Percentiles rank a stretch among this genome's conserved stretches.
These are phyloP conservation scores for Acromyrmex echinatior DNA, from an alignment of 1,140 invertebrate species.

Conservation along the genomic window DNA sequence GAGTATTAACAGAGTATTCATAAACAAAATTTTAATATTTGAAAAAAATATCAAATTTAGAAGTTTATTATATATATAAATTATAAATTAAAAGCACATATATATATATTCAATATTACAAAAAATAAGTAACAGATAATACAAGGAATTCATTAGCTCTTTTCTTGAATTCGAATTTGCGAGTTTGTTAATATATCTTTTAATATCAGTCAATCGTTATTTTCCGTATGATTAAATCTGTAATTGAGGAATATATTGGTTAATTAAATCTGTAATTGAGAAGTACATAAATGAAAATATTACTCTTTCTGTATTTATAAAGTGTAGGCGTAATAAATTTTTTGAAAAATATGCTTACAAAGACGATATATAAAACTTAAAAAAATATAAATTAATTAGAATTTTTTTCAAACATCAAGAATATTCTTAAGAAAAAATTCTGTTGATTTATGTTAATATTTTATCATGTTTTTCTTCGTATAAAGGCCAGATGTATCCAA, in stretches of 20 bases:
- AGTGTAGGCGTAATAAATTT: background rate
- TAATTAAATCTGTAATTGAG: no score
- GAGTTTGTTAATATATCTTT: background rate
- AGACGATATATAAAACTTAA: background rate
- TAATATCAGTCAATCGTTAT: background rate
- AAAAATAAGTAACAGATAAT: background rate
- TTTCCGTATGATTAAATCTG: background rate
- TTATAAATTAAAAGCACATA: background rate
- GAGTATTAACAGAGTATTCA: background rate
- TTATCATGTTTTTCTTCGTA: background rate
- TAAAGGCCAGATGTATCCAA: background rate
- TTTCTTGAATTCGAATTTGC: background rate
- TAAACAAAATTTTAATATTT: background rate
- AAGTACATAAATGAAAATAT: background rate
- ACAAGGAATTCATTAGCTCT: background rate
- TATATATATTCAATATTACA: background rate
- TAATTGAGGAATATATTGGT: background rate
- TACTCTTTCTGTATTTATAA: background rate
- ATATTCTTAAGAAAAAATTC: conserved; percentile 10
- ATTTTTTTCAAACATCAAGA: background rate
- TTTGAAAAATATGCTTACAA: no score
- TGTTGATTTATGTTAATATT: background rate
- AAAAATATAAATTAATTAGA: background rate
- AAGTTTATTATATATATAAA: background rate
- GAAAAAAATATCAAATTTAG: background rate